Evolutionary conservation across 2,113 vertebrate genomes (phyloP), one percentile per base, ranked within the genome.

Genomic region (Manacus vitellinus): DNA sequence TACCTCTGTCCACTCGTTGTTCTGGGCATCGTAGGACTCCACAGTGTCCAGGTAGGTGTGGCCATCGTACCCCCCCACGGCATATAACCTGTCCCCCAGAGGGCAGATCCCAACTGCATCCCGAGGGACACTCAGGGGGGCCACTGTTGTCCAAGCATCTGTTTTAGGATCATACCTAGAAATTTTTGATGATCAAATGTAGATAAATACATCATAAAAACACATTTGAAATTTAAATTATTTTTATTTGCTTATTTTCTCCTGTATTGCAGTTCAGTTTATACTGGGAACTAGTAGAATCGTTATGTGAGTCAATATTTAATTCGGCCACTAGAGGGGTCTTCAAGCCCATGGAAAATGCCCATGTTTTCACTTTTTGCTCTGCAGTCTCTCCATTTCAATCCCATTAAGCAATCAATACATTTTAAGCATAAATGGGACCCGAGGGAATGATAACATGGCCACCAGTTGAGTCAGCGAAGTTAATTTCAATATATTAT

Each of bases 1-100:
- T 98, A 99, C 99, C 99, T 99, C 98, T 51, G 98, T 99, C 99
- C 99, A 99, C 93, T 99, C 99, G 21, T 99, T 99, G 97, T 99
- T 99, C 95, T 99, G 99, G 35, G 98, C 98, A 92, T 99, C 99
- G 2, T 99, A 99, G 67, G 99, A 99, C 97, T 99, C 99, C 18
- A 99, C 99, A 0, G 97, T 99, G 92, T 97, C 99, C 97, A 99
- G 97, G 92, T 99, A 99, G 1, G 98, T 97, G 56, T 99, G 99
- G 9, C 99, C 99, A 17, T 99, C 99, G 11, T 99, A 99, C 89
- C 99, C 99, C 4, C 99, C 99, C 37, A 99, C 98, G 3, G 99
- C 99, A 24, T 99, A 99, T 6, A 99, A 92, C 67, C 98, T 97
- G 96, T 99, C 99, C 43, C 99, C 99, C 44, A 99, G 98, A 15